phyloP scores from a whole-genome alignment of 92 coral and sea anemone species.

The Parazoanthus swiftii region DNA sequence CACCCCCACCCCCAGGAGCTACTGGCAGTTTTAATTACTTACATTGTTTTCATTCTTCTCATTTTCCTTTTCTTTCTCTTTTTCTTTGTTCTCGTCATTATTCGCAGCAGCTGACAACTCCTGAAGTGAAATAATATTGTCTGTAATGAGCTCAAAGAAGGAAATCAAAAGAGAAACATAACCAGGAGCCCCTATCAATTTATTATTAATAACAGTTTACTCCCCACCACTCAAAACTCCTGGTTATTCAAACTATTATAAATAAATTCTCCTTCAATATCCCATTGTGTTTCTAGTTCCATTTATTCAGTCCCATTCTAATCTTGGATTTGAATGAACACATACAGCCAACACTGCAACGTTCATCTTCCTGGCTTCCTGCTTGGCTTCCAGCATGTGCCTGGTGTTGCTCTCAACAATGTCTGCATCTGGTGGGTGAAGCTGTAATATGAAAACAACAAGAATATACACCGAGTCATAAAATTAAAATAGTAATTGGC shows the following conservation, averaged over 20 bases:
- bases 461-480: not conserved
- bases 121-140: not conserved
- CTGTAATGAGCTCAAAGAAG: not conserved
- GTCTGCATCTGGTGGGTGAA: constrained; percentile 84
- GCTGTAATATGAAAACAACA: constrained; percentile 49
- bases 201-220: too few relatives aligned
- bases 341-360: constrained; percentile 77
- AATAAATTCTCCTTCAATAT: not conserved
- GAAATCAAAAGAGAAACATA: not conserved
- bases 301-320: not conserved
- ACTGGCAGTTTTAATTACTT: not conserved
- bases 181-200: not conserved
- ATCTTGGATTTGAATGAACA: not conserved
- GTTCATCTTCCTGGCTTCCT: constrained; percentile 91
- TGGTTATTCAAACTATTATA: too few relatives aligned
- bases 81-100: constrained; percentile 80
- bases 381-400: constrained; percentile 77
- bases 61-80: constrained; percentile 58
- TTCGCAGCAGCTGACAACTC: constrained; percentile 59
- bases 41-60: constrained; percentile 62
- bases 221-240: too few relatives aligned
- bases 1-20: too few relatives aligned
- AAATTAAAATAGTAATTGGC: too few relatives aligned
- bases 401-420: constrained; percentile 65
- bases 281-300: not conserved